phyloP scores from a whole-genome alignment of 1,140 invertebrate genomes.

The Ephestia elutella region DNA sequence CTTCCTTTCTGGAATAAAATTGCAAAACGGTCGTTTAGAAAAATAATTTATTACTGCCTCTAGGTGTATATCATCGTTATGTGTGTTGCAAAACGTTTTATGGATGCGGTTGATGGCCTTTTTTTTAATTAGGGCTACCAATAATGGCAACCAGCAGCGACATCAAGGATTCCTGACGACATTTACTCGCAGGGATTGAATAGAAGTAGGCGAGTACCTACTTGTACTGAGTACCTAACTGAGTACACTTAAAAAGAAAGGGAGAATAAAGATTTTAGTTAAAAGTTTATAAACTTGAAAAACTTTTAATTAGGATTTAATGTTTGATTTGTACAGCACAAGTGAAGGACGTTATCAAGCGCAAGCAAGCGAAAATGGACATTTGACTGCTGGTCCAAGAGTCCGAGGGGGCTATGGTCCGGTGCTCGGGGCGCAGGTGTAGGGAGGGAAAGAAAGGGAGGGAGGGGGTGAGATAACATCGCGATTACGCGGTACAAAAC shows the following conservation, averaged over 20 bases:
- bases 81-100: background rate
- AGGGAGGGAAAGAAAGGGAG: background rate
- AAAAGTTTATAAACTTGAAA: too few relatives aligned
- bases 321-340: too few relatives aligned
- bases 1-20: background rate
- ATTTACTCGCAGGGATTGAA: too few relatives aligned
- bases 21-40: background rate
- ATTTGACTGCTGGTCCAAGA: conserved; percentile 30
- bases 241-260: too few relatives aligned
- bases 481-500: conserved; percentile 68
- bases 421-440: conserved; percentile 19
- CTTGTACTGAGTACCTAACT: too few relatives aligned
- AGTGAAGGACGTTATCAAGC: background rate
- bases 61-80: conserved; percentile 15
- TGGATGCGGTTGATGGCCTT: background rate
- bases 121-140: background rate
- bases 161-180: too few relatives aligned
- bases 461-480: conserved; percentile 51
- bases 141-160: background rate
- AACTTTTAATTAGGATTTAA: too few relatives aligned
- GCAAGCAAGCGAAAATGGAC: conserved; percentile 7
- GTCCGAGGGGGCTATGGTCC: conserved; percentile 21
- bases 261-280: too few relatives aligned
- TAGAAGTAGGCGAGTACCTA: too few relatives aligned
- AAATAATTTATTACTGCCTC: background rate